Conservation (phyloP, 2,113 vertebrate species). For the Micromys minutus region DNA sequence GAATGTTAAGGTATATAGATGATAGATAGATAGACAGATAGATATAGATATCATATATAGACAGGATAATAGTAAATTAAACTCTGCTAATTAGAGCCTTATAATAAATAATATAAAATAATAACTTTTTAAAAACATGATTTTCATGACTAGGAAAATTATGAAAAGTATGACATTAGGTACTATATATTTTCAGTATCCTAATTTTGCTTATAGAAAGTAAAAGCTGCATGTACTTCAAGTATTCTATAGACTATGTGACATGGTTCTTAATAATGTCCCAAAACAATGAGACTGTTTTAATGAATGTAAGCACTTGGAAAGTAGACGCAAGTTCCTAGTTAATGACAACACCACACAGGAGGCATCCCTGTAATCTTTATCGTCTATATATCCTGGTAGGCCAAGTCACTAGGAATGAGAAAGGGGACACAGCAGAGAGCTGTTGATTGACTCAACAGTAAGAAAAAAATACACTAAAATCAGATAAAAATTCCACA, state of each 20-base stretch:
- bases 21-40: too few species aligned
- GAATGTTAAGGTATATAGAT: neutral
- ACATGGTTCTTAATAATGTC: neutral
- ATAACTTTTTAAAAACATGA: neutral
- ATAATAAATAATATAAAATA: conserved; percentile 6
- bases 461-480: neutral
- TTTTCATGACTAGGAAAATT: neutral
- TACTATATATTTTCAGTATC: neutral
- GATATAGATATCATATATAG: neutral
- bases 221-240: neutral
- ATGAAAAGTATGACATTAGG: neutral
- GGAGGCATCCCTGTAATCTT: neutral
- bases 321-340: neutral
- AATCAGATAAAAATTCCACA: neutral
- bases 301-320: neutral
- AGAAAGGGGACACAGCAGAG: neutral
- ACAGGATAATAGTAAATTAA: conserved; percentile 7
- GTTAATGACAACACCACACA: neutral
- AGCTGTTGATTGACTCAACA: neutral
- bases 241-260: neutral
- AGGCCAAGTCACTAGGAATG: neutral
- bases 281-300: neutral
- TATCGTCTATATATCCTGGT: neutral
- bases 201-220: conserved; percentile 1
- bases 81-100: neutral